Conservation (phyloP, 2,797 vertebrate genomes). For the Parotocinclus haroldoi region DNA sequence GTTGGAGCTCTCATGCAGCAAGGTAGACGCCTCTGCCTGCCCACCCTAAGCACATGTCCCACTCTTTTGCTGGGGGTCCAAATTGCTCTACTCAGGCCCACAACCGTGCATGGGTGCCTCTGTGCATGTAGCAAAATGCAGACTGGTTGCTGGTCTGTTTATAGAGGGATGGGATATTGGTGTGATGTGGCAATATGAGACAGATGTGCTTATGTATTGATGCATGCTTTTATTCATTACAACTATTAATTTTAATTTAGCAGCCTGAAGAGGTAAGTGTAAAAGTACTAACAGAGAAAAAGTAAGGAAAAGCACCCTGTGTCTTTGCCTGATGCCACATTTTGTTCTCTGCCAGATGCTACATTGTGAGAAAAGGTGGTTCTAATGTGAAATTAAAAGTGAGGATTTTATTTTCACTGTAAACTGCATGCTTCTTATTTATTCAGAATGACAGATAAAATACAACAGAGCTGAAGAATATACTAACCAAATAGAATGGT, state of each 20-base stretch:
- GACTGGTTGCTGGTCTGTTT: slow-evolving; percentile 46
- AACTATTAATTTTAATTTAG: slow-evolving; percentile 5
- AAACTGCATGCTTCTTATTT: no score
- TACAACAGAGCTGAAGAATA: no score
- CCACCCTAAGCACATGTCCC: slow-evolving; percentile 85
- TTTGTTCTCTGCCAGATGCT: slow-evolving; percentile 62
- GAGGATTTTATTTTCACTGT: slow-evolving; percentile 22
- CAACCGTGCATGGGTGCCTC: slow-evolving; percentile 93
- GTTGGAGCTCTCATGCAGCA: slow-evolving; percentile 99
- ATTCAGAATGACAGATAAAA: no score
- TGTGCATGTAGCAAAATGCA: slow-evolving; percentile 87
- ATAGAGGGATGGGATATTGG: slow-evolving; percentile 33
- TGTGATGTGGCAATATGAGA: slow-evolving; percentile 44
- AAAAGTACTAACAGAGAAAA: slow-evolving; percentile 30
- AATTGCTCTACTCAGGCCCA: slow-evolving; percentile 76
- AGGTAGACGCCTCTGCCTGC: slow-evolving; percentile 98
- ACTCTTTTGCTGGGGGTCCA: slow-evolving; percentile 95
- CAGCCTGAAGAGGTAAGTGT: slow-evolving; percentile 61
- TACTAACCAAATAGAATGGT: slow-evolving; percentile 48
- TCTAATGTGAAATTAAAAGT: slow-evolving; percentile 34
- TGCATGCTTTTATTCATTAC: slow-evolving; percentile 56
- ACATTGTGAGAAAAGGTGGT: slow-evolving; percentile 32
- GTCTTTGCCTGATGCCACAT: slow-evolving; percentile 62
- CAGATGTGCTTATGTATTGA: slow-evolving; percentile 31
- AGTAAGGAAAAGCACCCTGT: slow-evolving; percentile 47